Base-by-base conservation (phyloP, 2,888 invertebrate species). In the Limnephilus auricula region DNA sequence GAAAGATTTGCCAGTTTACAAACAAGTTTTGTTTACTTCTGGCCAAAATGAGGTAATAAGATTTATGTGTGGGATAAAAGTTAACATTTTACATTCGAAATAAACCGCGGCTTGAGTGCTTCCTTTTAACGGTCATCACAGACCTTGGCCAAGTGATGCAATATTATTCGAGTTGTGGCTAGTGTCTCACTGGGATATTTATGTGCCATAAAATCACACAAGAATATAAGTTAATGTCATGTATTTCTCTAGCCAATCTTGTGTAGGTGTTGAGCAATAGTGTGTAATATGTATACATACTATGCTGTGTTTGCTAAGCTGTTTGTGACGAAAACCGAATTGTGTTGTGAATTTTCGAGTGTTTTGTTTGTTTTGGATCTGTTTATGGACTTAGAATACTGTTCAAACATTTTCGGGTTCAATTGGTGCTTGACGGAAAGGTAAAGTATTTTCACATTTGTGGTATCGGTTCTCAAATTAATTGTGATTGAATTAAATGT, bases 121-220 rank as follows among this genome's bases (percentile, higher is more conserved):
- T 65, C 65, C n/a, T 65, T 65, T 65, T 65, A 65, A 65, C 65
- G 65, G 65, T 65, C 65, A 65, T 65, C 65, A 9, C 25, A 50
- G 31, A 50, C 86, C 86, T 86, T 30, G 86, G 34, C 65, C 65
- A 65, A 86, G 50, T 86, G 86, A 86, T 86, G 86, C 31, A 40
- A 86, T 50, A 13, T 45, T 82, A 25, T 83, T 31, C 18, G 50
- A 31, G n/a, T 86, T 45, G 50, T 31, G 45, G n/a, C 65, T 1
- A 50, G 86, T 86, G n/a, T 85, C 45, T 86, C 12, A 31, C 65
- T n/a, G n/a, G 65, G 65, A 65, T 86, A 86, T 86, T 86, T 86
- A 86, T 86, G 30, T 15, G 86, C 86, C 86, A 86, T 86, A 86
- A 86, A 86, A 45, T n/a, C 31, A 50, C 40, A 86, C 5, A 2